Evolutionary conservation across 2,113 vertebrate genomes (phyloP).

Genomic region (Helogale parvula): DNA sequence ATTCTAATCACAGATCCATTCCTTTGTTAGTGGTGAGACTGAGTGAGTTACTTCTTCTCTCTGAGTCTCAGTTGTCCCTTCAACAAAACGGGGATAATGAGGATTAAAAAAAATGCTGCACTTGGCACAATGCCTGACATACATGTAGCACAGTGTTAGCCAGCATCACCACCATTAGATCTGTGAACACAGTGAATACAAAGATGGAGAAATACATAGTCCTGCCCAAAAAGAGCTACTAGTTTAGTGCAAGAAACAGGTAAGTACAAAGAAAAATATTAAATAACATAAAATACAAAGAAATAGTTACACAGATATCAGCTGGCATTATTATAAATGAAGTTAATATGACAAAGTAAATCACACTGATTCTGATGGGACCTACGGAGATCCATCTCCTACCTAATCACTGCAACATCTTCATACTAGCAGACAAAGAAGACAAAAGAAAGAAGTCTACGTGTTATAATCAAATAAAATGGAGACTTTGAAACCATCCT

Average conservation of each 20-base stretch:
- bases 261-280: constrained; percentile 5
- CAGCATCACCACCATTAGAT: constrained; percentile 33
- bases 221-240: not conserved
- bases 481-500: not conserved
- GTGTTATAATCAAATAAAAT: constrained; percentile 43
- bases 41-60: not conserved
- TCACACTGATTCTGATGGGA: not conserved
- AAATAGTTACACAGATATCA: constrained; percentile 14
- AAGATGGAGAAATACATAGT: not conserved
- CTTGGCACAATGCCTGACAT: constrained; percentile 7
- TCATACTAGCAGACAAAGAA: not conserved
- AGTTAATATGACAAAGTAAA: constrained; percentile 51
- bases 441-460: not conserved
- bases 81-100: constrained; percentile 47
- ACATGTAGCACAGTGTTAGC: not conserved
- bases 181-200: not conserved
- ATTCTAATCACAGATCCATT: not conserved
- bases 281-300: constrained; percentile 43
- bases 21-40: constrained; percentile 21
- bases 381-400: constrained; percentile 5
- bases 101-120: constrained; percentile 41
- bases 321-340: constrained; percentile 27
- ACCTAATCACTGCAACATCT: not conserved
- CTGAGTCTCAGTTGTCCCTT: constrained; percentile 40
- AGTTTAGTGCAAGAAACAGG: constrained; percentile 30